Base-by-base conservation (phyloP, 2,888 invertebrate species). In the Muschampia staudingeri region DNA sequence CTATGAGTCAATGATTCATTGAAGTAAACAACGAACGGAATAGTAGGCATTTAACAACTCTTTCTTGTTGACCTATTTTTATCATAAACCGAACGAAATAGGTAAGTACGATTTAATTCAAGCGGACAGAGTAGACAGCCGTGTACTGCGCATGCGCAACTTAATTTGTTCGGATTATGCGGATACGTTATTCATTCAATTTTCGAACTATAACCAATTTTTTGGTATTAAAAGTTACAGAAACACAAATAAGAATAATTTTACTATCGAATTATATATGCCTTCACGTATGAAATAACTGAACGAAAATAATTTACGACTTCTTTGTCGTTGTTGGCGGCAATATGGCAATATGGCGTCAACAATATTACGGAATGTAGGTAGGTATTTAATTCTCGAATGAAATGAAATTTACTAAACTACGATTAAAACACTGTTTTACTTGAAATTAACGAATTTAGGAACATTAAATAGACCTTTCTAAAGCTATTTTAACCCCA, bases 221-320 rank as follows among this genome's bases (percentile, higher is more conserved):
- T 44, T 34, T 5, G 34, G 14, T 11, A 44, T 2, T 14, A 4
- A 14, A 44, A 48, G 14, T 61, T 1, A 19, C 4, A 25, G 25
- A 19, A 61, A 61, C 12, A 6, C 5, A 25, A 61, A 4, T 5
- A 61, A 1, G 61, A 5, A 12, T 61, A 9, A 11, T 11, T 25
- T 25, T 4, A 12, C 61, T 25, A 61, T 61, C 9, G 61, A 61
- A 61, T 11, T 61, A 61, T 9, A 14, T 61, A 61, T 61, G 61
- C 61, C 61, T 61, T 61, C 61, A 61, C 61, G 61, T 61, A 61
- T 61, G 19, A 61, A 61, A 11, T 61, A 9, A 19, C 56, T 12
- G 25, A 61, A 11, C 25, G 9, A 19, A 61, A 1, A 12, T 61
- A 25, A 25, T 25, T 25, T 48, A 48, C 48, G 16, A 61, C 5